A percentile compares a stretch with the other conserved stretches of the same genome.
These are phyloP conservation scores for Hozukius guyotensis DNA, from an alignment of 2,797 vertebrate genomes.

Conservation along the genomic window DNA sequence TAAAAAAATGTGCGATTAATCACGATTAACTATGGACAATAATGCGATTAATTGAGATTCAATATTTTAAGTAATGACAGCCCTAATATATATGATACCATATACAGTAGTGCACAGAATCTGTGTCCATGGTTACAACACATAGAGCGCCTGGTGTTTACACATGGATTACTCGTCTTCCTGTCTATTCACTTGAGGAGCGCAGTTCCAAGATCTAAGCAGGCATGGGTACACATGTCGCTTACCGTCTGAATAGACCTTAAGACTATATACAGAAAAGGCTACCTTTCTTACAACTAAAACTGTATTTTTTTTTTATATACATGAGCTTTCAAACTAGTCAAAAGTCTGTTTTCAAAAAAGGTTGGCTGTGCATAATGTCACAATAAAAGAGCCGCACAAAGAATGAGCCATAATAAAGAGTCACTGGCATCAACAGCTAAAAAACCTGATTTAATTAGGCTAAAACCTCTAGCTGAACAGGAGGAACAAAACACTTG, in stretches of 20 bases:
- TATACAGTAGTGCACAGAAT: too few species aligned
- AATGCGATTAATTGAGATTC: too few species aligned
- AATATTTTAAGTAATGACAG: too few species aligned
- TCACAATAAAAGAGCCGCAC: background rate
- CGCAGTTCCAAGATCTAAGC: too few species aligned
- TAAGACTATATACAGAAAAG: background rate
- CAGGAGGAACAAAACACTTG: constrained; percentile 1
- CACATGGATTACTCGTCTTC: too few species aligned
- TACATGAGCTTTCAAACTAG: background rate
- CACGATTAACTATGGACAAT: too few species aligned
- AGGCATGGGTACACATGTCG: rapidly evolving
- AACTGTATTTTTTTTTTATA: background rate
- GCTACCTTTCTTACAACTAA: background rate
- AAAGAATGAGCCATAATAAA: constrained; percentile 8
- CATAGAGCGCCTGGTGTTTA: too few species aligned
- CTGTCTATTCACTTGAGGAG: too few species aligned
- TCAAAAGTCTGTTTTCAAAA: background rate
- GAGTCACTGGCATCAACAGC: background rate
- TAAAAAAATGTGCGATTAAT: too few species aligned
- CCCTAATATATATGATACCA: too few species aligned
- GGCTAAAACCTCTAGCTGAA: constrained; percentile 21
- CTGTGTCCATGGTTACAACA: too few species aligned
- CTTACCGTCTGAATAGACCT: too few species aligned
- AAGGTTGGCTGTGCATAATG: background rate
- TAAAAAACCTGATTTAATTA: constrained; percentile 27